Percentiles rank a stretch among this genome's conserved stretches.
Evolutionary conservation across 2,888 invertebrate species (phyloP).

Genomic region (Serripes groenlandicus): DNA sequence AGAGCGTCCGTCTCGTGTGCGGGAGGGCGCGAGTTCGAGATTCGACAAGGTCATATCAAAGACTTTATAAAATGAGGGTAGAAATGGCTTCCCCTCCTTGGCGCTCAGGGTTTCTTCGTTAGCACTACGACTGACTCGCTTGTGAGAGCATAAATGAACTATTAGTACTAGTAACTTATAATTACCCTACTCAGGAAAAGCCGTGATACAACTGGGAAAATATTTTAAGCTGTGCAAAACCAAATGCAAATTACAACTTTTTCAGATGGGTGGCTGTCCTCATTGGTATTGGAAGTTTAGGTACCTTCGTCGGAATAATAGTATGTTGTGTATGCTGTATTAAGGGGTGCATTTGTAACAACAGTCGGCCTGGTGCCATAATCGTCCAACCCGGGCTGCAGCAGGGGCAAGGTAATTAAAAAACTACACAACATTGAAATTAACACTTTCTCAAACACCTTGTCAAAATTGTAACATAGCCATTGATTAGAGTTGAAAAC

Average conservation of each 20-base stretch:
- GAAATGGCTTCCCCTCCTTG: neutral
- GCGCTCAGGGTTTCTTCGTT: neutral
- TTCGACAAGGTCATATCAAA: too few relatives aligned
- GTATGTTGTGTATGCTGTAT: constrained; percentile 17
- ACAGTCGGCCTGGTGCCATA: neutral
- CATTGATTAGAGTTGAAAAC: too few relatives aligned
- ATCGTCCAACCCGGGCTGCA: neutral
- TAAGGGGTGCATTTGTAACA: neutral
- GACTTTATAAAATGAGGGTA: neutral
- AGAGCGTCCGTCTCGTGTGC: too few relatives aligned
- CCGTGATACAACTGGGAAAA: too few relatives aligned
- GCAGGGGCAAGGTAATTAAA: too few relatives aligned
- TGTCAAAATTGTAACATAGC: too few relatives aligned
- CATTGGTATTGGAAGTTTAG: neutral
- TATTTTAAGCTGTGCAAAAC: neutral
- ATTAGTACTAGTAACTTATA: too few relatives aligned
- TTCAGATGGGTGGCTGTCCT: constrained; percentile 5
- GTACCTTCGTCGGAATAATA: neutral
- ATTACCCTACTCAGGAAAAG: too few relatives aligned
- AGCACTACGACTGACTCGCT: neutral
- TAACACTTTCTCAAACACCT: too few relatives aligned
- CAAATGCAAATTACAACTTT: neutral
- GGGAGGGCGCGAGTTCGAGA: too few relatives aligned
- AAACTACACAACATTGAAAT: too few relatives aligned
- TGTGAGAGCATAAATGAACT: neutral